phyloP scores from a whole-genome alignment of 2,113 vertebrate genomes.

The Brienomyrus brachyistius region DNA sequence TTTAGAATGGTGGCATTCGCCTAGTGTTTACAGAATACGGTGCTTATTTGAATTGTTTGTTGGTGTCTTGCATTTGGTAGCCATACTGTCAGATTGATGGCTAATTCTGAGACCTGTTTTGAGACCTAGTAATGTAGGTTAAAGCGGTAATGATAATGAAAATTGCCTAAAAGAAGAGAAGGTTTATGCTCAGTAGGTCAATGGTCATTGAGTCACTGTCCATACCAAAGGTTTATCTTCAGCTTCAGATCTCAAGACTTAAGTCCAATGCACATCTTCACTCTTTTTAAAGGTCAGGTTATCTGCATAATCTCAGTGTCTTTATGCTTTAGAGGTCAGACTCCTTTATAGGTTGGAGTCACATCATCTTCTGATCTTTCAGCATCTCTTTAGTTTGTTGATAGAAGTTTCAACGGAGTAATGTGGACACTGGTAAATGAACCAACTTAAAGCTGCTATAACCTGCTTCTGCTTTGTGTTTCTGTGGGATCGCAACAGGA shows the following conservation, averaged over 20 bases:
- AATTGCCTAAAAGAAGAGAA: background rate
- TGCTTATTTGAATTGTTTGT: background rate
- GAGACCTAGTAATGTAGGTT: background rate
- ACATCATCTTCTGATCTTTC: background rate
- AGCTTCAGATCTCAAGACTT: background rate
- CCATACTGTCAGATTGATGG: background rate
- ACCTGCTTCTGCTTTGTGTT: background rate
- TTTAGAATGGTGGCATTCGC: background rate
- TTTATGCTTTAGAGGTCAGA: background rate
- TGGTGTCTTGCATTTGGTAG: background rate
- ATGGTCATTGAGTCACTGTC: background rate
- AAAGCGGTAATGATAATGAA: background rate
- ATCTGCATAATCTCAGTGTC: background rate
- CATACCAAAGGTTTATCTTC: background rate
- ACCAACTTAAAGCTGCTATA: background rate
- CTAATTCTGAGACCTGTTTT: background rate
- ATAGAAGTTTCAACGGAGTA: background rate
- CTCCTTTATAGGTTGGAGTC: background rate
- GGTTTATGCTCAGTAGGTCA: background rate
- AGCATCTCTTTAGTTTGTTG: background rate
- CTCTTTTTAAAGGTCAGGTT: background rate
- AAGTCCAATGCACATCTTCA: background rate
- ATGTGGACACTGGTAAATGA: background rate
- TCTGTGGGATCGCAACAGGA: conserved; percentile 59
- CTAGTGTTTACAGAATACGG: background rate